Conservation (phyloP, 1,140 invertebrate species). For the Hycleus cichorii region DNA sequence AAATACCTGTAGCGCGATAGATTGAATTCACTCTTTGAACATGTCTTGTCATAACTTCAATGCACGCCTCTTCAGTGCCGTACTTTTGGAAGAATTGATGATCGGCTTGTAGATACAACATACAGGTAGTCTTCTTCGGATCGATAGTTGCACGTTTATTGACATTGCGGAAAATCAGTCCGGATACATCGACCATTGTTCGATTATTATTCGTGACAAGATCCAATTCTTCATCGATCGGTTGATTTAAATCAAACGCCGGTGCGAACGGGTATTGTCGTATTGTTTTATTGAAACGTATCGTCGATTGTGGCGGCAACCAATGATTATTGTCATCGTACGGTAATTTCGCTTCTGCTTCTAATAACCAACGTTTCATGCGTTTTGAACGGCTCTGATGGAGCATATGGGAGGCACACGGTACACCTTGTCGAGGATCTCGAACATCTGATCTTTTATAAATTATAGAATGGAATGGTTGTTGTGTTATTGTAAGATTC, state of each 20-base stretch:
- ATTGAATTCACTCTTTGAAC: constrained; percentile 91
- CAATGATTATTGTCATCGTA: constrained; percentile 26
- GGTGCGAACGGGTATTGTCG: constrained; percentile 18
- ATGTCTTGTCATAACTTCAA: constrained; percentile 90
- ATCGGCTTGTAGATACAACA: constrained; percentile 91
- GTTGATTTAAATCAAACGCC: constrained; percentile 32
- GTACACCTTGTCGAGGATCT: constrained; percentile 44
- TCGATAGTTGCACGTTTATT: constrained; percentile 68
- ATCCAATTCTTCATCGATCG: constrained; percentile 36
- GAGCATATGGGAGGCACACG: constrained; percentile 53
- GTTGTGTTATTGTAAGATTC: constrained; percentile 40
- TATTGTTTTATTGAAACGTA: constrained; percentile 16
- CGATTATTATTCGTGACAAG: constrained; percentile 22
- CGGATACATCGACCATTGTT: constrained; percentile 30
- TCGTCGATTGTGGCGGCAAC: constrained; percentile 2
- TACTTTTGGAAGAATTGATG: constrained; percentile 90
- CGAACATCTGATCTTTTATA: constrained; percentile 75
- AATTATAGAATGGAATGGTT: constrained; percentile 68
- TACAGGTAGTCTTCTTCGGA: constrained; percentile 74
- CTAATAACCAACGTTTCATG: constrained; percentile 41
- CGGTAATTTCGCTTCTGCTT: constrained; percentile 38
- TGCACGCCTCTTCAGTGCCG: constrained; percentile 87
- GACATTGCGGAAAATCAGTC: constrained; percentile 50
- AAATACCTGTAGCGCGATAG: constrained; percentile 76
- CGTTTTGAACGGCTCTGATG: constrained; percentile 35